Evolutionary conservation across 1,140 invertebrate genomes (phyloP), one percentile per base, ranked within the genome.

Genomic region (Oryzaephilus surinamensis): DNA sequence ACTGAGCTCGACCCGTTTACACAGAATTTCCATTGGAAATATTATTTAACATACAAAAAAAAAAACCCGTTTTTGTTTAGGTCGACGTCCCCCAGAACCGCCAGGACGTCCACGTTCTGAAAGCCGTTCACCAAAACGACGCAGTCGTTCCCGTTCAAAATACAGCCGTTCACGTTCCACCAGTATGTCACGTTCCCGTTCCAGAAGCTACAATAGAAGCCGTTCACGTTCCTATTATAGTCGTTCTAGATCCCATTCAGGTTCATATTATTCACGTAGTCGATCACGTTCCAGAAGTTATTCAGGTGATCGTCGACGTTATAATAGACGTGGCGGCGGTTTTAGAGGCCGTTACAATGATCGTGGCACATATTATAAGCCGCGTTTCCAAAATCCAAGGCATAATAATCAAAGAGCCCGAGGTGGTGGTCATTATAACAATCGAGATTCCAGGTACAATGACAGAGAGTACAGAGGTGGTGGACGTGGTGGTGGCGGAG

Each of bases 291-390:
- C 72, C 3, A 68, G 78, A 2, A 78, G 74, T 31, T 67, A 71
- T 10, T 79, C 77, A 1, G 70, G 72, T 6, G 76, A 80, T 20
- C 60, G 76, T 36, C 66, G 66, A 6, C 44, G 43, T 8, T 54
- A 58, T 28, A n/a, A n/a, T n/a, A n/a, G n/a, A n/a, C 35, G 67
- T 2, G 61, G 71, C 12, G 70, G 70, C 27, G 65, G 65, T 43
- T 72, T 70, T 62, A 62, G 71, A 38, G 71, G 60, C 48, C 69
- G 61, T 52, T 71, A 73, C 39, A 79, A 76, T 45, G 77, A 81
- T 48, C 69, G 79, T 10, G 79, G 79, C 26, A 83, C 79, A 0
- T 83, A 83, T 52, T 83, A 83, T 59, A 77, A 79, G 45, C 79
- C 79, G 0, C 66, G 79, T 15, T 83, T 81, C 67, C 77, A 79